Conservation (phyloP, 2,888 invertebrate genomes). For the Blomia tropicalis region DNA sequence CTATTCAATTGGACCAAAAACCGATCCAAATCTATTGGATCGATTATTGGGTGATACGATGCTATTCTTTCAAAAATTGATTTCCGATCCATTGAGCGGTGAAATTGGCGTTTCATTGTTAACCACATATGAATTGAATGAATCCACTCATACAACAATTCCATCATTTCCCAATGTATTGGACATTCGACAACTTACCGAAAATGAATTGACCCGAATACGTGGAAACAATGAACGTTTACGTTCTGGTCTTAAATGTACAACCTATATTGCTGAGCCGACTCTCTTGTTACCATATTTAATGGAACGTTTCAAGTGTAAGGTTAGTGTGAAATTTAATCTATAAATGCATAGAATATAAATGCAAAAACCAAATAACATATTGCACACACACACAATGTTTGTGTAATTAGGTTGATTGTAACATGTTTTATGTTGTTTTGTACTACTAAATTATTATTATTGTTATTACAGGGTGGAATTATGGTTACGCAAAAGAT, state of each 20-base stretch:
- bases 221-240: slow-evolving; percentile 22
- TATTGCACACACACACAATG: too few relatives aligned
- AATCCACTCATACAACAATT: background rate
- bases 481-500: background rate
- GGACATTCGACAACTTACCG: slow-evolving; percentile 22
- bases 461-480: slow-evolving; percentile 34
- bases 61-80: slow-evolving; percentile 16
- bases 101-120: slow-evolving; percentile 25
- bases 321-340: too few relatives aligned
- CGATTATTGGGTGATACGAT: slow-evolving; percentile 21
- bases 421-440: slow-evolving; percentile 41
- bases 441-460: too few relatives aligned
- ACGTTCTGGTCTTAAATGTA: background rate
- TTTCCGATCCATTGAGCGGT: slow-evolving; percentile 17
- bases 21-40: slow-evolving; percentile 32
- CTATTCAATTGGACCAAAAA: slow-evolving; percentile 44
- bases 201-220: slow-evolving; percentile 24
- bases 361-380: too few relatives aligned
- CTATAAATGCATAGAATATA: too few relatives aligned
- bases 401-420: slow-evolving; percentile 41
- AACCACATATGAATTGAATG: slow-evolving; percentile 20
- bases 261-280: slow-evolving; percentile 53
- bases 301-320: slow-evolving; percentile 42
- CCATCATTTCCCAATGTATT: slow-evolving; percentile 19
- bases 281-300: slow-evolving; percentile 50